Base-by-base conservation (phyloP, 2,113 vertebrate genomes). In the Laterallus jamaicensis region DNA sequence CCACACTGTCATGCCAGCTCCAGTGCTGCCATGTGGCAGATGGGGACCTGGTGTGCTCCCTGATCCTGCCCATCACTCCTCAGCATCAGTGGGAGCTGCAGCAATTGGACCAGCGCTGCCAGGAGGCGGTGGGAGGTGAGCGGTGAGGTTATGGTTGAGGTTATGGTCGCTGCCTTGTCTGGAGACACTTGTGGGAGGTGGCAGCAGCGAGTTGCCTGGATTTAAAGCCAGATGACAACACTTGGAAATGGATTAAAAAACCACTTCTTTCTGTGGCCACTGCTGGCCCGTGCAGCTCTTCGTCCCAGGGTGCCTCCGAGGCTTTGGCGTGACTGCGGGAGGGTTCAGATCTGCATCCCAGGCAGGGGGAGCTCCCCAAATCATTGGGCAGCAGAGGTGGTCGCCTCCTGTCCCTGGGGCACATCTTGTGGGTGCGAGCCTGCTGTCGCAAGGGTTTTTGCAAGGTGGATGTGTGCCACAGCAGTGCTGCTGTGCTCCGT, bases 181-280 rank as follows among this genome's bases (percentile, higher is more conserved):
- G 92, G 90, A 97, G 94, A 76, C 40, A 12, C 79, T 93, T 86
- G 92, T 88, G 94, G 93, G 95, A 94, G 96, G 95, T 93, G 94
- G 78, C 95, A 92, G 66, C 74, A 35, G 85, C 90, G 76, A 94
- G 55, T 56, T 1, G 11, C 67, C 92, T 95, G 91, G 91, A 93
- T 97, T 97, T 97, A 96, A 95, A 95, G 93, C 94, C 93, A 91
- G 95, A 91, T 95, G 94, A 95, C 96, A 96, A 85, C 93, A 88
- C 87, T 95, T 93, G 95, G 92, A 96, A 94, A 56, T 64, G 60
- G 83, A 92, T 95, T 95, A 89, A 85, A 47, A 97, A 93, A 42
- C 64, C 93, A 84, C 95, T 96, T 93, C 83, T 95, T 96, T 87
- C 93, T 86, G 29, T 68, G 95, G 93, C 84, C 91, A 84, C 95